Evolutionary conservation across 2,797 vertebrate genomes (phyloP), one percentile per base, ranked within the genome.

Genomic region (Hapalemur alaotrensis): DNA sequence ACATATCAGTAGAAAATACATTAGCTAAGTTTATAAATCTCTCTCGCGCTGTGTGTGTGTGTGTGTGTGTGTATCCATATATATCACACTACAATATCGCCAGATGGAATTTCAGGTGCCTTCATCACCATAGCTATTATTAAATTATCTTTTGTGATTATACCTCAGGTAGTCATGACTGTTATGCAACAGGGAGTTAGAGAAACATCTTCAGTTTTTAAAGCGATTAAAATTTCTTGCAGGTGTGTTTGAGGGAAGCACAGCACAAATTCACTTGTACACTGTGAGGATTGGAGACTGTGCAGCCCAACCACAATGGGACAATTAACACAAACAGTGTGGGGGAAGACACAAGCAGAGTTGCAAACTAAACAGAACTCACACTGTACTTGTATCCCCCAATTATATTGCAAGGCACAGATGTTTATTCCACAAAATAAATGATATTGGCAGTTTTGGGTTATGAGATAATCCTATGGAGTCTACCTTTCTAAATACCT

Each of bases 361-460:
- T 54, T 97, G 98, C 98, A 98, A 98, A 98, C 98, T 97, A 98
- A 98, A 98, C 98, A 98, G 96, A 98, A 81, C 89, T 98, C 91
- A 75, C 25, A 0, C 48, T 93, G 97, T 96, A 97, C 96, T 97
- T 98, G 92, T 97, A 98, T 98, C 96, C 98, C 97, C 97, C 87
- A 95, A 63, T 98, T 98, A 98, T 57, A 85, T 63, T 80, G 61
- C 95, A 97, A 97, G 98, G 97, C 98, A 97, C 98, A 98, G 98
- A 98, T 98, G 98, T 98, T 98, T 97, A 96, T 97, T 97, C 96
- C 48, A 78, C 97, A 97, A 98, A 98, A 98, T 97, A 98, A 98
- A 98, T 96, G 96, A 96, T 97, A 85, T 63, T 98, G 97, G 97
- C 97, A 98, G 89, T 97, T 98, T 97, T 75, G 96, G 95, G 94